Base-by-base conservation (phyloP, 2,888 invertebrate genomes). In the Drosophila kambysellisi region DNA sequence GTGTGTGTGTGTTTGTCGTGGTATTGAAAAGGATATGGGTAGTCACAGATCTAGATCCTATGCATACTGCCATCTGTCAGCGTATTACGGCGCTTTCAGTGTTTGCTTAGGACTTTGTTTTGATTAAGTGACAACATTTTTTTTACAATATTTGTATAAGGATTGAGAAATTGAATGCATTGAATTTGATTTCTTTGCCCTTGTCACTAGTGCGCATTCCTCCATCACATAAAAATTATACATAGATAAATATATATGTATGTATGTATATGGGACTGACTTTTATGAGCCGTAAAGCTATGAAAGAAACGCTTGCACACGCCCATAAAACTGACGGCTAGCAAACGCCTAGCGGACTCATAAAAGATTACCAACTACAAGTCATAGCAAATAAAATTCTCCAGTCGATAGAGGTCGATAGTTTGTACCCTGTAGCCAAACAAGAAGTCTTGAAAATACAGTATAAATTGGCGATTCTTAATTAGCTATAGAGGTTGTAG, bases 61-160 rank as follows among this genome's bases (percentile, higher is more conserved):
- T 56, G 63, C 39, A 70, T 59, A 61, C 62, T 39, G 35, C 50
- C 58, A 52, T 60, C 76, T 59, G 59, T 41, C 37, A 12, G 32
- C 48, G 35, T 35, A 51, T 56, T 9, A 30, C 41, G 41, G 29
- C 43, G 43, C 48, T 52, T n/a, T 15, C 29, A 39, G 1, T 89
- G 89, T 86, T 88, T 85, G 64, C 43, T 86, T 89, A 88, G 89
- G 88, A 72, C 83, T 78, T 78, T 78, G 79, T 83, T 88, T 82
- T 88, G 88, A 89, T 84, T 74, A 82, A 82, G 81, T 86, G 88
- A 56, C 74, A 61, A 76, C 82, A 86, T 76, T 74, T 76, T 74
- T 77, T 79, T 65, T 59, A 50, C 57, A 67, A 65, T 89, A 85
- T 88, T 82, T 79, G 70, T 82, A 87, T 81, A 74, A 76, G 72